These are phyloP conservation scores for Lota lota DNA, from an alignment of 2,113 vertebrate genomes.

Conservation along the genomic window DNA sequence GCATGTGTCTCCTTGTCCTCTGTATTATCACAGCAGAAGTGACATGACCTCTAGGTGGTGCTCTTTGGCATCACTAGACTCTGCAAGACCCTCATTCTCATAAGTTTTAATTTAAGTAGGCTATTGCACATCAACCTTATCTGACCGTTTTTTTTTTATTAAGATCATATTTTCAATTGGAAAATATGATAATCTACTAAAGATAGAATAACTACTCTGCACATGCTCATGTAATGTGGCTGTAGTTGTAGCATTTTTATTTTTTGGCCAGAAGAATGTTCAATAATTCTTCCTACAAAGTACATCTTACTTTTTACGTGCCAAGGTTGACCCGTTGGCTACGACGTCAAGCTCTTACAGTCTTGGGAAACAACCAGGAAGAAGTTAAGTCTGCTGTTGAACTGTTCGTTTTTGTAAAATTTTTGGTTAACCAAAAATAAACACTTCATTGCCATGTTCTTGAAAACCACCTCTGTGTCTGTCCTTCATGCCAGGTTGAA, in stretches of 20 bases:
- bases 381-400: conserved; percentile 30
- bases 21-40: background rate
- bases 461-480: conserved; percentile 27
- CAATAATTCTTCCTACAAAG: background rate
- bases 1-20: background rate
- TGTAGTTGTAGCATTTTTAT: conserved; percentile 9
- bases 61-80: too few relatives aligned
- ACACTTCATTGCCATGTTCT: conserved; percentile 60
- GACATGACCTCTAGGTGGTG: background rate
- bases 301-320: conserved; percentile 13
- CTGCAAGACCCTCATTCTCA: background rate
- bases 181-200: conserved; percentile 4
- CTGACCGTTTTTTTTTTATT: background rate
- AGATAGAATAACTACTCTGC: conserved; percentile 29
- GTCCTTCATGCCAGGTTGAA: background rate
- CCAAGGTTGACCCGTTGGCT: conserved; percentile 17
- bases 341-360: conserved; percentile 23
- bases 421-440: conserved; percentile 47
- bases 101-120: too few relatives aligned
- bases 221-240: conserved; percentile 10
- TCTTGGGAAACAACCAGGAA: conserved; percentile 35
- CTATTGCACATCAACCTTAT: too few relatives aligned
- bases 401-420: conserved; percentile 4
- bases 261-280: conserved; percentile 21
- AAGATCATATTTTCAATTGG: too few relatives aligned